Conservation (phyloP, 2,888 invertebrate species). For the Coecobrya sp. region DNA sequence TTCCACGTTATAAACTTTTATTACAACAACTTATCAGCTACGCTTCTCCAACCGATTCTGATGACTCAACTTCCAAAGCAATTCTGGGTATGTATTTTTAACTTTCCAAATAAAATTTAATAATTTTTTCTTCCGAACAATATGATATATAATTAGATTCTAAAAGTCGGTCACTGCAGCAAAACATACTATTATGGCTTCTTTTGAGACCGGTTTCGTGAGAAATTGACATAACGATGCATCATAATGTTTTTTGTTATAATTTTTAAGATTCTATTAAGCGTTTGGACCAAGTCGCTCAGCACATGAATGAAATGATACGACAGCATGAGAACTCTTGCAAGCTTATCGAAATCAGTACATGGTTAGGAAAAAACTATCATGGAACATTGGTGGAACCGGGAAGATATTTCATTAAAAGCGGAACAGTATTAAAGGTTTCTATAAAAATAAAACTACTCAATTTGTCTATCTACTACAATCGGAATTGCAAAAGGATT, state of each 20-base stretch:
- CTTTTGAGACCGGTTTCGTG: constrained; percentile 20
- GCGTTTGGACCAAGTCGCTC: constrained; percentile 91
- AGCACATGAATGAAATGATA: constrained; percentile 92
- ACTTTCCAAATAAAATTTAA: neutral
- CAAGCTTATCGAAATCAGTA: constrained; percentile 90
- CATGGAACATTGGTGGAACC: constrained; percentile 84
- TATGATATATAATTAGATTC: too few species aligned
- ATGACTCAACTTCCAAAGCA: constrained; percentile 79
- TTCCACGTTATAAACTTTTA: constrained; percentile 93
- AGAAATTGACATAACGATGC: neutral
- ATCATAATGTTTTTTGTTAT: neutral
- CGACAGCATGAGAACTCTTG: constrained; percentile 92
- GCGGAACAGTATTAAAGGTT: constrained; percentile 82
- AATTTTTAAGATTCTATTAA: constrained; percentile 90
- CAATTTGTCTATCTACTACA: too few species aligned
- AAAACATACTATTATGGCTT: neutral
- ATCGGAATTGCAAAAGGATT: too few species aligned
- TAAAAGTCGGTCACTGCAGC: neutral
- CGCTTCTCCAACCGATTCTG: constrained; percentile 75
- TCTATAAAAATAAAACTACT: neutral
- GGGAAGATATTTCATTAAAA: constrained; percentile 83
- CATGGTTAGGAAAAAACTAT: constrained; percentile 81
- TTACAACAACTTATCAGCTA: constrained; percentile 90
- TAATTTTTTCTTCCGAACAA: neutral
- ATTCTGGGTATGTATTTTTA: constrained; percentile 78